phyloP scores from a whole-genome alignment of 2,888 invertebrate genomes.

The Orthosia cruda region DNA sequence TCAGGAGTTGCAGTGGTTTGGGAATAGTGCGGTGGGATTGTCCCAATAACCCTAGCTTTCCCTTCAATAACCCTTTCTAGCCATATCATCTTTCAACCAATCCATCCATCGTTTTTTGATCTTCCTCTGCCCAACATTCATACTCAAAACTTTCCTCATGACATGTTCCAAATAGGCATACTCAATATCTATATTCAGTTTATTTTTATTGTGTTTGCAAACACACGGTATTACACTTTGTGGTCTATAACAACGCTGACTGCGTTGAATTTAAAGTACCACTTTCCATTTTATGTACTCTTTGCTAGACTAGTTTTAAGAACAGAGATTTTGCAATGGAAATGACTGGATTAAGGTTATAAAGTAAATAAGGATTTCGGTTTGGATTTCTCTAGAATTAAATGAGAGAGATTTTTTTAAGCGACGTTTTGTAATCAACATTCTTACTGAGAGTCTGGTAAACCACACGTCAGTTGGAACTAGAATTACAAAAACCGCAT shows the following conservation, averaged over 20 bases:
- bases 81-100: no score
- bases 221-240: slow-evolving; percentile 42
- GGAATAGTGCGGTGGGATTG: no score
- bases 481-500: not conserved
- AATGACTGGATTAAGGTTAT: slow-evolving; percentile 32
- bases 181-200: slow-evolving; percentile 7
- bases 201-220: slow-evolving; percentile 40
- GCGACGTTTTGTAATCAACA: not conserved
- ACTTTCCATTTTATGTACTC: slow-evolving; percentile 38
- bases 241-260: slow-evolving; percentile 43
- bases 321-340: slow-evolving; percentile 33
- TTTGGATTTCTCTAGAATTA: slow-evolving; percentile 9
- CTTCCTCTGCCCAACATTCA: not conserved
- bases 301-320: slow-evolving; percentile 42
- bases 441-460: not conserved
- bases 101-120: no score
- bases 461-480: not conserved
- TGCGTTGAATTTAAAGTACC: slow-evolving; percentile 48
- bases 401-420: not conserved
- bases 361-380: slow-evolving; percentile 26
- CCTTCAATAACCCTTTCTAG: no score
- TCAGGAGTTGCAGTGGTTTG: no score
- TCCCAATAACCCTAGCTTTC: no score
- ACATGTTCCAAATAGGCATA: not conserved
- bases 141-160: not conserved